A percentile compares a stretch with the other conserved stretches of the same genome.
These are phyloP conservation scores for Sebastes melanostomus DNA, from an alignment of 2,797 vertebrate species.

Conservation along the genomic window DNA sequence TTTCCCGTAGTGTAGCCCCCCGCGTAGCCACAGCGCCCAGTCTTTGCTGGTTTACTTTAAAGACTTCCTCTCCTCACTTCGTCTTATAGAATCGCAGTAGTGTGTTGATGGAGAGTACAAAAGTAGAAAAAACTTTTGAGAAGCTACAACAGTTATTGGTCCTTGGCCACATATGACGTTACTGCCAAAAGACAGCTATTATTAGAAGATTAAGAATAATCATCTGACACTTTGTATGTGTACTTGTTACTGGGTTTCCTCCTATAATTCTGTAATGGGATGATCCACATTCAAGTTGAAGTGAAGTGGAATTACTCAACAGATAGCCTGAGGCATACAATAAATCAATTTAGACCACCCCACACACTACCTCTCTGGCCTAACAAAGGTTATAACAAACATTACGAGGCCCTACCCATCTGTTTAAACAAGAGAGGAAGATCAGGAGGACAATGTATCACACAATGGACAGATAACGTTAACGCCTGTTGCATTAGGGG, in stretches of 20 bases:
- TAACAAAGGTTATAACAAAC: conserved; percentile 28
- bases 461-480: conserved; percentile 59
- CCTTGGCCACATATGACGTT: conserved; percentile 18
- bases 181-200: background rate
- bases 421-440: conserved; percentile 72
- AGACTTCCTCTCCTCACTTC: conserved; percentile 57
- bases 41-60: conserved; percentile 54
- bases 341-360: conserved; percentile 26
- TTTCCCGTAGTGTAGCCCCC: conserved; percentile 35
- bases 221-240: conserved; percentile 5
- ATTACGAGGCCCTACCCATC: conserved; percentile 41
- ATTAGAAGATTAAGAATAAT: background rate
- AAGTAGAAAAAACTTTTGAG: background rate
- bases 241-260: conserved; percentile 11
- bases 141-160: conserved; percentile 3
- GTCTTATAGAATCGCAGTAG: conserved; percentile 18
- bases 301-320: conserved; percentile 25
- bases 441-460: conserved; percentile 49
- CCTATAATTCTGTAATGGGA: background rate
- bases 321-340: conserved; percentile 4
- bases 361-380: conserved; percentile 5
- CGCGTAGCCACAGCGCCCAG: conserved; percentile 19
- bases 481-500: conserved; percentile 37
- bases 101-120: conserved; percentile 9
- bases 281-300: background rate